Evolutionary conservation across 2,888 invertebrate genomes (phyloP), one percentile per base, ranked within the genome.

Genomic region (Deilephila elpenor): DNA sequence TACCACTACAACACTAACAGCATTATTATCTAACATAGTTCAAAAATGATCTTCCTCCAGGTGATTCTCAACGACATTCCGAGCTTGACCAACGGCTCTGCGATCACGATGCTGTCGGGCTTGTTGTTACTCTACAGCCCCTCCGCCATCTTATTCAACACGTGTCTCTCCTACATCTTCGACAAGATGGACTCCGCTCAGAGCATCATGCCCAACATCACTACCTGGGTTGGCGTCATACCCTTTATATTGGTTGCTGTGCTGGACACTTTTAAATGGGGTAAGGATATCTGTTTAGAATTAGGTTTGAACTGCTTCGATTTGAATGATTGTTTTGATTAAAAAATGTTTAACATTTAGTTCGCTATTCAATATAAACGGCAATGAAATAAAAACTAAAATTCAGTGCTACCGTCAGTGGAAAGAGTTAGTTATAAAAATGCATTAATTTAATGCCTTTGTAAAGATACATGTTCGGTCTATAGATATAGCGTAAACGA

Each of bases 181-280:
- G 96, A 97, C 88, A 97, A 97, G 84, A 96, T 96, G 93, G 98
- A 98, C 86, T 97, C 97, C 5, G 97, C 97, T 0, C 97, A 97
- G 84, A 96, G 97, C 75, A 96, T 98, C 78, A 95, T 97, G 89
- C 97, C 97, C 0, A 97, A 97, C 83, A 96, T 97, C 37, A 96
- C 96, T 19, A 97, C 97, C 0, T 96, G 97, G 91, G 91, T 97
- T 59, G 97, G 97, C 0, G 95, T 97, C 71, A 95, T 98, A 77
- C 97, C 98, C 0, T 98, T 97, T 85, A 91, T 97, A 25, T 85
- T 97, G 56, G 97, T 98, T 1, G 96, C 96, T 71, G 93, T 96
- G 37, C 87, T 97, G 70, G 97, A 98, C 83, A 96, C 97, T 92
- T 92, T 97, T 78, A 95, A 96, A 82, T 95, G 96, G 86, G 96